phyloP scores from a whole-genome alignment of 2,113 vertebrate species.

The Salvator merianae region DNA sequence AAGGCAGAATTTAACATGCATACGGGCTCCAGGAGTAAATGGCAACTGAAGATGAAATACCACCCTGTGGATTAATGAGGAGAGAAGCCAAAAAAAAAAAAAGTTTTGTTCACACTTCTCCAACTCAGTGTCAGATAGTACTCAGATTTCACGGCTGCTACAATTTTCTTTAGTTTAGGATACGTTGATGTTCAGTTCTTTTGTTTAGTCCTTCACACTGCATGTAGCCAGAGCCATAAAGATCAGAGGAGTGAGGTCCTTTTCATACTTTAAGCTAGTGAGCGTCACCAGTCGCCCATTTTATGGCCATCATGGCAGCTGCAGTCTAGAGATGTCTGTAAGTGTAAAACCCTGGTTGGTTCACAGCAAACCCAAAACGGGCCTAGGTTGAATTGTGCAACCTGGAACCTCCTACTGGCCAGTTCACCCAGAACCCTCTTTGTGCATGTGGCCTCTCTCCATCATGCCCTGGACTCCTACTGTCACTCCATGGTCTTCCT shows the following conservation, averaged over 20 bases:
- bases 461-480: too few relatives aligned
- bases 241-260: background rate
- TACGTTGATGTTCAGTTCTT: background rate
- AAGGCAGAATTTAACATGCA: background rate
- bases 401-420: too few relatives aligned
- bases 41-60: slow-evolving; percentile 26
- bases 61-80: slow-evolving; percentile 14
- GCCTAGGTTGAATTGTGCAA: too few relatives aligned
- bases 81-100: slow-evolving; percentile 45
- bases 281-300: too few relatives aligned
- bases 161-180: background rate
- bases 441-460: too few relatives aligned
- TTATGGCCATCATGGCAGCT: too few relatives aligned
- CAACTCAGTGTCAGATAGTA: background rate
- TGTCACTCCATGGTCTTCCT: too few relatives aligned
- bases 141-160: background rate
- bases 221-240: background rate
- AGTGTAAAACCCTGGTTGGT: too few relatives aligned
- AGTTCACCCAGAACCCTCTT: too few relatives aligned
- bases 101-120: slow-evolving; percentile 10
- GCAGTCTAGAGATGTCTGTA: too few relatives aligned
- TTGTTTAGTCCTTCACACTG: background rate
- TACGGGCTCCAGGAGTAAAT: slow-evolving; percentile 24
- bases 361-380: too few relatives aligned
- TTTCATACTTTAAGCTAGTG: too few relatives aligned